Conservation (phyloP, 2,797 vertebrate species). For the Anabacerthia variegaticeps region DNA sequence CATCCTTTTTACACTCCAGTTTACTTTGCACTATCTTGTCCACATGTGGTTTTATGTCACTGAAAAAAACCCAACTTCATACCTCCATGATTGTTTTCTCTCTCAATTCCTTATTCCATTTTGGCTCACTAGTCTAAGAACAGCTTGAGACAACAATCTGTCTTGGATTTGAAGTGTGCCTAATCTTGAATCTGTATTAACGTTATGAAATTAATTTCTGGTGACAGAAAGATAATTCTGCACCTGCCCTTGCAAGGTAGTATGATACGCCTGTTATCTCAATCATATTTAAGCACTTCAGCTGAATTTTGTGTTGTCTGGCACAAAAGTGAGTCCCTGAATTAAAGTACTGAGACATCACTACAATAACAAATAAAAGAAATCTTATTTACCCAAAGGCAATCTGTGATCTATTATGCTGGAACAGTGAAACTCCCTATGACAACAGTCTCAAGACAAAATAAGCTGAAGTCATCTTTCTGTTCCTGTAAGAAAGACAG, state of each 20-base stretch:
- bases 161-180: not conserved
- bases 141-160: not conserved
- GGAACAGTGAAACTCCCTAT: not conserved
- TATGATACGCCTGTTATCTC: not conserved
- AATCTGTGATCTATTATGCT: not conserved
- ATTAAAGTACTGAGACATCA: not conserved
- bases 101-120: not conserved
- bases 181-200: not conserved
- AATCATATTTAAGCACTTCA: not conserved
- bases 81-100: not conserved
- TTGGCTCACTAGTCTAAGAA: not conserved
- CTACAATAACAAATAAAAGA: not conserved
- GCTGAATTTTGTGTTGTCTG: not conserved
- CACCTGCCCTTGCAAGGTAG: not conserved
- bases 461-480: not conserved
- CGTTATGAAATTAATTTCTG: not conserved
- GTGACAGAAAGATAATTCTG: not conserved
- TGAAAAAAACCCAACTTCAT: not conserved
- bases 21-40: not conserved
- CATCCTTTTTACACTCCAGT: not conserved
- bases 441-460: not conserved
- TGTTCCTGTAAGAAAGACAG: not conserved
- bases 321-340: not conserved
- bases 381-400: not conserved
- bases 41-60: not conserved